These are phyloP conservation scores for Coenonympha arcania DNA, from an alignment of 2,888 invertebrate species.

Conservation along the genomic window DNA sequence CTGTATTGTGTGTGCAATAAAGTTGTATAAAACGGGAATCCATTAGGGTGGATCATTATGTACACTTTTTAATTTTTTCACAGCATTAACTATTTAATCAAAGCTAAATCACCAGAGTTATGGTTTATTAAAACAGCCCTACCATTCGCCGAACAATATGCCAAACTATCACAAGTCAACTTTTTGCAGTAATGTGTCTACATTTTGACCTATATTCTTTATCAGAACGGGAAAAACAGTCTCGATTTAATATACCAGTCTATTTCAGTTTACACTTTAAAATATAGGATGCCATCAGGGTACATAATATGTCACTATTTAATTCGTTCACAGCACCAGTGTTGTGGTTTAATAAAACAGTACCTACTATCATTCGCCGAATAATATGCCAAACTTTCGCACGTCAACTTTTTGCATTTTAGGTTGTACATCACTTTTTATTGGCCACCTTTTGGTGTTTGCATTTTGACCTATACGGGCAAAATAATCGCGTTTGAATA, in stretches of 20 bases:
- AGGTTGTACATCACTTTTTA: constrained; percentile 28
- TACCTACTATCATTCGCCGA: constrained; percentile 57
- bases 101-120: too few relatives aligned
- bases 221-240: not conserved
- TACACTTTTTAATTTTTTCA: too few relatives aligned
- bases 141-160: constrained; percentile 56
- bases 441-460: constrained; percentile 23
- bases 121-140: too few relatives aligned
- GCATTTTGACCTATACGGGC: constrained; percentile 1
- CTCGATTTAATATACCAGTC: constrained; percentile 62
- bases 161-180: constrained; percentile 52
- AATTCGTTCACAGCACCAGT: too few relatives aligned
- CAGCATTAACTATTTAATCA: too few relatives aligned
- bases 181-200: constrained; percentile 26
- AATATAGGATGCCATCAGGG: too few relatives aligned
- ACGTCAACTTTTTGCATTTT: constrained; percentile 38
- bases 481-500: constrained; percentile 49
- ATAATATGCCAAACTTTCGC: constrained; percentile 59
- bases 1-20: too few relatives aligned
- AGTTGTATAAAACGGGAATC: too few relatives aligned
- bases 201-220: constrained; percentile 2
- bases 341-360: too few relatives aligned
- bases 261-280: too few relatives aligned
- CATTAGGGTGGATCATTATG: too few relatives aligned
- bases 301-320: too few relatives aligned